A percentile compares a stretch with the other conserved stretches of the same genome.
phyloP scores from a whole-genome alignment of 1,140 invertebrate genomes.

The Zaprionus lachaisei region DNA sequence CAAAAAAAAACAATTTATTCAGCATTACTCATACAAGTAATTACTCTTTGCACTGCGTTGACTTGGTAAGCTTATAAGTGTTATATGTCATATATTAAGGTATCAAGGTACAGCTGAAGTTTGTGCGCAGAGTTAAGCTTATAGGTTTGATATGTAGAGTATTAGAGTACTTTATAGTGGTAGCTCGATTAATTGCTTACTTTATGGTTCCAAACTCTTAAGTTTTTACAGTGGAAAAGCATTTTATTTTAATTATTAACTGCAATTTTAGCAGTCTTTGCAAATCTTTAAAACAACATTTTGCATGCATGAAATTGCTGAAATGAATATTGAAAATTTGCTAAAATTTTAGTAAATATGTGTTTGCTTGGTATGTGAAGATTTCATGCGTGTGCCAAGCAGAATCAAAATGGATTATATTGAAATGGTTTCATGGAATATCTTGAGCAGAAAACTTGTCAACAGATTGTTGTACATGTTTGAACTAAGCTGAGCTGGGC shows the following conservation, averaged over 20 bases:
- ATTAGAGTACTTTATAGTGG: neutral
- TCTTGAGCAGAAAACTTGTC: constrained; percentile 5
- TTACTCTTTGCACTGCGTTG: neutral
- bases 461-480: constrained; percentile 5
- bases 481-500: too few species aligned
- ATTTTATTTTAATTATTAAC: neutral
- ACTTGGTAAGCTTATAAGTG: neutral
- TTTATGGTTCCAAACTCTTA: neutral
- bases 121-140: neutral
- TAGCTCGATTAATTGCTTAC: neutral
- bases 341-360: neutral
- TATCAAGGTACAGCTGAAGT: neutral
- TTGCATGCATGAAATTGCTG: neutral
- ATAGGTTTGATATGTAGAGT: neutral
- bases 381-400: neutral
- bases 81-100: neutral
- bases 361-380: neutral
- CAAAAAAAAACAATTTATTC: neutral
- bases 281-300: neutral
- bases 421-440: neutral
- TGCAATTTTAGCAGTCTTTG: neutral
- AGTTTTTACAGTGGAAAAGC: neutral
- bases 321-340: neutral
- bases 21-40: neutral
- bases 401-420: constrained; percentile 4